phyloP scores from a whole-genome alignment of 2,888 invertebrate species.

The Diarsia brunnea region DNA sequence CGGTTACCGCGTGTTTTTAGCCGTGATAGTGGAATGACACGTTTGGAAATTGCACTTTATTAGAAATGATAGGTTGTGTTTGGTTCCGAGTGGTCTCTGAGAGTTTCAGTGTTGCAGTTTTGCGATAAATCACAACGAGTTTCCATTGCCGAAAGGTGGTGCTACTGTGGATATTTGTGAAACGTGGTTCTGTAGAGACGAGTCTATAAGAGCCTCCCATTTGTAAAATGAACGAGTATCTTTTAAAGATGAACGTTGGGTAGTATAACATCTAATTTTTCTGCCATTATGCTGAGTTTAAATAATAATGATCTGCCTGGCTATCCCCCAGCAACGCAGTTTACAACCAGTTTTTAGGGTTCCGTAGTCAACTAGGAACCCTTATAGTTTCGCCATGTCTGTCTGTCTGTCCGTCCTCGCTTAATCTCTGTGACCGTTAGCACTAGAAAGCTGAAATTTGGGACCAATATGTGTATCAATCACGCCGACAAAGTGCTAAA shows the following conservation, averaged over 20 bases:
- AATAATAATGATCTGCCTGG: not conserved
- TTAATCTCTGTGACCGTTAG: no score
- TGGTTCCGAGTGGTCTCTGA: constrained; percentile 5
- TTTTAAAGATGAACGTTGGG: not conserved
- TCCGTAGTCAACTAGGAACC: no score
- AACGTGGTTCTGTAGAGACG: not conserved
- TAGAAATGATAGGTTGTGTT: constrained; percentile 30
- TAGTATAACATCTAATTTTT: not conserved
- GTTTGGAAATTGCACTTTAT: constrained; percentile 37
- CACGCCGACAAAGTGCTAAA: no score
- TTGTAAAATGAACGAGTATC: not conserved
- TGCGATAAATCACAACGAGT: not conserved
- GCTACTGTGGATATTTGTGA: not conserved
- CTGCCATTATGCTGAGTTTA: not conserved
- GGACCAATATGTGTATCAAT: no score
- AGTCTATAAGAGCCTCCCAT: not conserved
- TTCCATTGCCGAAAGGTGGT: not conserved
- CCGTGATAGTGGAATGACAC: constrained; percentile 30
- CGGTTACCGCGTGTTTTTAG: constrained; percentile 24
- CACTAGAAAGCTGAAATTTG: no score
- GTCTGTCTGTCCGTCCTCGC: no score
- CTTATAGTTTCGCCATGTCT: no score
- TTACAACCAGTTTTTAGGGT: no score
- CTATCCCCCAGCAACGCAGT: not conserved
- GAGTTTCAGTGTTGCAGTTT: not conserved